Base-by-base conservation (phyloP, 2,797 vertebrate genomes). In the Chaunax sp. region DNA sequence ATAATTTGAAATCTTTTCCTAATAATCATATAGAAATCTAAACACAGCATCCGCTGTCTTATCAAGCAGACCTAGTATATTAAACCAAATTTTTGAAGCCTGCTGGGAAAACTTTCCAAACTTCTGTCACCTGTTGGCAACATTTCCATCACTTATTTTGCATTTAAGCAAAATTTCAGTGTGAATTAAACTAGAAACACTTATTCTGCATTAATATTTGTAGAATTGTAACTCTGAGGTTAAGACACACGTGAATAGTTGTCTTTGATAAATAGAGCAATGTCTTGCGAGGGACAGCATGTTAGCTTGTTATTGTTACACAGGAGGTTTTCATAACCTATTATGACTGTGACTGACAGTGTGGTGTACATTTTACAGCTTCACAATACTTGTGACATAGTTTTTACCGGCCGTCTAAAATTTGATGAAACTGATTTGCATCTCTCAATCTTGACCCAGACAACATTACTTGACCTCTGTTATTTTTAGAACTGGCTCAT, bases 281-380 rank as follows among this genome's bases (percentile, higher is more conserved):
- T 40, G 51, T 51, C 19, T 68, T 13, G 7, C 9, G 13, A 11
- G 51, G 47, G 18, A 54, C 14, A 25, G 6, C 23, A 28, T 10
- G 25, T 20, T 3, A 14, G 23, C 38, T 63, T 77, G 55, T 23
- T 64, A 61, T 64, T 63, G 25, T 26, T 43, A 19, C 46, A 20
- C 55, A 46, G 46, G 25, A 22, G 46, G 45, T 71, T 77, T 22
- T 75, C 52, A 22, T 47, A 33, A 52, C 16, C n/a, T 50, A 62
- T 83, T 69, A 44, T 61, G 12, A 9, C 30, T 72, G 11, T 70
- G 65, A 72, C 19, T 59, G 44, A 25, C 71, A 80, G 51, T 2
- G 0, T 30, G 45, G 47, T 59, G 43, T 56, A 5, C 65, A 15
- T 67, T 44, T 67, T 56, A 28, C 60, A 55, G 59, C 43, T 40